These are phyloP conservation scores for Phaenicophaeus curvirostris DNA, from an alignment of 2,797 vertebrate genomes.

Conservation along the genomic window DNA sequence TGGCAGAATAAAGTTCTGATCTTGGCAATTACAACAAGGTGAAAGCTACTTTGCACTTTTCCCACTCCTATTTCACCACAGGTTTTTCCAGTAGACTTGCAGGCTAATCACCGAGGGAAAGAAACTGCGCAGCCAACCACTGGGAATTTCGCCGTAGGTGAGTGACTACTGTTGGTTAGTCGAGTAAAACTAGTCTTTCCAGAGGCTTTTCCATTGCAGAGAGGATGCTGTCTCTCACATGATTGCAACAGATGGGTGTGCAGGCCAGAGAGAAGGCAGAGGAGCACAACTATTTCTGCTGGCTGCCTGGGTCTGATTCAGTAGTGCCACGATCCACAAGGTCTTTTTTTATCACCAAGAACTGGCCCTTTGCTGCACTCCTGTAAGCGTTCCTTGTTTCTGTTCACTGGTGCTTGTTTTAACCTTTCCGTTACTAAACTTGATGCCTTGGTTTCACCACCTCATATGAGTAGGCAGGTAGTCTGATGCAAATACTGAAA, in stretches of 20 bases:
- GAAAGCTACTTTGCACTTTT: background rate
- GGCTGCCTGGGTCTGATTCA: background rate
- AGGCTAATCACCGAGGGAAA: background rate
- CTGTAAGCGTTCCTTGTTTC: background rate
- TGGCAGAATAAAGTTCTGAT: background rate
- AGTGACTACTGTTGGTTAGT: background rate
- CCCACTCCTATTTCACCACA: background rate
- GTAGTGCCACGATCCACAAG: background rate
- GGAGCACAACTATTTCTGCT: background rate
- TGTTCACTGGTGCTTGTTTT: background rate
- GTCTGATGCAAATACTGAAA: background rate
- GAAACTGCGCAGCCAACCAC: background rate
- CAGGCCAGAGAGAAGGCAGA: background rate
- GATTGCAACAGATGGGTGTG: slow-evolving; percentile 43
- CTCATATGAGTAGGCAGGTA: background rate
- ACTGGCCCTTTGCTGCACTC: background rate
- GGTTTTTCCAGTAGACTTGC: slow-evolving; percentile 30
- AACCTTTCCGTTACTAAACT: background rate
- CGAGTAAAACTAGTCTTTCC: slow-evolving; percentile 58
- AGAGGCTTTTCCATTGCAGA: slow-evolving; percentile 1
- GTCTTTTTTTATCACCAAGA: background rate
- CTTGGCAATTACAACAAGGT: background rate
- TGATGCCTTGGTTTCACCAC: background rate
- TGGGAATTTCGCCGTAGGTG: background rate
- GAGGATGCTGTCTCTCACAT: background rate